Evolutionary conservation across 2,797 vertebrate species (phyloP).

Genomic region (Pipistrellus pipistrellus): DNA sequence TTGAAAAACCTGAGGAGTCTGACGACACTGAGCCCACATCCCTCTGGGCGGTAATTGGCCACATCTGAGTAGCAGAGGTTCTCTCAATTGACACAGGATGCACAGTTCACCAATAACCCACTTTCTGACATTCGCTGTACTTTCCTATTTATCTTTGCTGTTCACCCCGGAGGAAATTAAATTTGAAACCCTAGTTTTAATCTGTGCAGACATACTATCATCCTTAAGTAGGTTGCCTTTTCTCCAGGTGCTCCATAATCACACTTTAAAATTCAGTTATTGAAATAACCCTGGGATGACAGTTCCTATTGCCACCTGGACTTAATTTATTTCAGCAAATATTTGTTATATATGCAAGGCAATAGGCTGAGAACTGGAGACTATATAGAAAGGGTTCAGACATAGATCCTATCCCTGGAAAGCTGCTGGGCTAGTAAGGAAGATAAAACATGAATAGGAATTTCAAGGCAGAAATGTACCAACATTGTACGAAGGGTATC

Average conservation of each 20-base stretch:
- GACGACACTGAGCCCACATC: not conserved
- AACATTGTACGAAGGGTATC: not conserved
- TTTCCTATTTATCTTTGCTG: not conserved
- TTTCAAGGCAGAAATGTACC: not conserved
- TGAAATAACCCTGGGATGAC: not conserved
- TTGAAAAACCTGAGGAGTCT: not conserved
- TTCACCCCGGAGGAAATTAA: not conserved
- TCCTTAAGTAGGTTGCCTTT: slow-evolving; percentile 27
- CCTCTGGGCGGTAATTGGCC: not conserved
- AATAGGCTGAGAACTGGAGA: not conserved
- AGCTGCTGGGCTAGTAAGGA: not conserved
- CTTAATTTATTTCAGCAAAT: slow-evolving; percentile 41
- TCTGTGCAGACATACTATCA: not conserved
- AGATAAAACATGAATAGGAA: not conserved
- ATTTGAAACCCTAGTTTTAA: slow-evolving; percentile 45
- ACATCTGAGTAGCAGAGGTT: not conserved
- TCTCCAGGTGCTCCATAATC: slow-evolving; percentile 38
- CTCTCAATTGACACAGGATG: not conserved
- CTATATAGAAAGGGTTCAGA: not conserved
- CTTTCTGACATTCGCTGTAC: not conserved
- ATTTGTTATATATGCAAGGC: not conserved
- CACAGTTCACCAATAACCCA: not conserved
- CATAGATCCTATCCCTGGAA: not conserved
- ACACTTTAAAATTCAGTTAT: slow-evolving; percentile 46
- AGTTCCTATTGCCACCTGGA: not conserved